phyloP scores from a whole-genome alignment of 2,113 vertebrate genomes.

The Xerus inauris region DNA sequence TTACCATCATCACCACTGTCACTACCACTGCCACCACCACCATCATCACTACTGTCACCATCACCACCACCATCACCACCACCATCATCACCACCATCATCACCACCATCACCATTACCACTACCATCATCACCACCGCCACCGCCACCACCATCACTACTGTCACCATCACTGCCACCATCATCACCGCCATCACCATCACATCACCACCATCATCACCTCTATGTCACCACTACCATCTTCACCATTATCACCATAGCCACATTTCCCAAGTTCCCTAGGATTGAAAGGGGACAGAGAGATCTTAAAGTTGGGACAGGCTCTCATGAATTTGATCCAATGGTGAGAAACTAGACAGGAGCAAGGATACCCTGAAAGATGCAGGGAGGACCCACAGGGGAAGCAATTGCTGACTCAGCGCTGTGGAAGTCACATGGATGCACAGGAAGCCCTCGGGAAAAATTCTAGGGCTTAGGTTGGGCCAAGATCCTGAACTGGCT shows the following conservation, averaged over 20 bases:
- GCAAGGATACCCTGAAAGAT: not conserved
- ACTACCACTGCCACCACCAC: not conserved
- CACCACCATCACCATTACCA: not conserved
- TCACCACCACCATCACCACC: not conserved
- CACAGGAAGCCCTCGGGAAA: not conserved
- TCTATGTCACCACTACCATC: not conserved
- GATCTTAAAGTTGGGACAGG: not conserved
- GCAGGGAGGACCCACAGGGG: fast-evolving
- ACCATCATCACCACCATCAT: not conserved
- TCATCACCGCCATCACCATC: too few relatives aligned
- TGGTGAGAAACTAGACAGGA: not conserved
- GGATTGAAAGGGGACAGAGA: not conserved
- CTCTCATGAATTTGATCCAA: not conserved
- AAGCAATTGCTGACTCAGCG: not conserved
- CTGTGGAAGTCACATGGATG: not conserved
- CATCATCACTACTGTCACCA: too few relatives aligned
- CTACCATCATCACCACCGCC: too few relatives aligned
- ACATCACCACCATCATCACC: not conserved
- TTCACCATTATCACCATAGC: not conserved
- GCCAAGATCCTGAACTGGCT: not conserved
- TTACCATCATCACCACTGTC: not conserved
- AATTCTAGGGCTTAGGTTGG: not conserved
- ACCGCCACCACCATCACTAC: not conserved
- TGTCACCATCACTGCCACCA: too few relatives aligned
- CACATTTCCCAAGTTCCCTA: not conserved